Evolutionary conservation across 1,140 invertebrate genomes (phyloP).

Genomic region (Vanessa atalanta): DNA sequence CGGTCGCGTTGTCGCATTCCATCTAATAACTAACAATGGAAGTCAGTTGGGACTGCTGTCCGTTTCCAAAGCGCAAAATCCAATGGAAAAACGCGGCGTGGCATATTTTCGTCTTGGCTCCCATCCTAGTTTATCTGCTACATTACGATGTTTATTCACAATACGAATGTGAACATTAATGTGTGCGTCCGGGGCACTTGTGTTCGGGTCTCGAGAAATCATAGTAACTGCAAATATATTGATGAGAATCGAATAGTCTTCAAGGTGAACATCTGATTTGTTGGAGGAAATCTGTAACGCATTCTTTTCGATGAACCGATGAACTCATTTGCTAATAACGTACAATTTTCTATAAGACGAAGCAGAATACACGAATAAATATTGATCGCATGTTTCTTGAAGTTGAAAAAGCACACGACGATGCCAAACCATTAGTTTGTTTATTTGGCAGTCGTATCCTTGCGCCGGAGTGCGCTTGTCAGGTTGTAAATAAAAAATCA

Average conservation of each 20-base stretch:
- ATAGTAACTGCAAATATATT: constrained; percentile 46
- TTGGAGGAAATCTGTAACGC: constrained; percentile 31
- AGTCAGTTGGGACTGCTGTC: constrained; percentile 61
- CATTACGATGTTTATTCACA: constrained; percentile 81
- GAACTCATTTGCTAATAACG: neutral
- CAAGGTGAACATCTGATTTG: constrained; percentile 31
- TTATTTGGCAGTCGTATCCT: constrained; percentile 42
- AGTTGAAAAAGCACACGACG: constrained; percentile 37
- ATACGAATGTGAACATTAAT: constrained; percentile 78
- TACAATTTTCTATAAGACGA: constrained; percentile 6
- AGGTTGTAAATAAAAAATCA: constrained; percentile 5
- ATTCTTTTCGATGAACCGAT: constrained; percentile 13
- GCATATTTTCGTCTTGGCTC: constrained; percentile 81
- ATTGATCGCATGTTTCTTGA: constrained; percentile 19
- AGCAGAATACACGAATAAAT: constrained; percentile 20
- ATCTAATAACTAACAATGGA: constrained; percentile 63
- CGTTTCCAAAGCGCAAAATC: constrained; percentile 76
- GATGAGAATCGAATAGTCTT: constrained; percentile 38
- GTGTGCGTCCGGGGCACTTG: constrained; percentile 74
- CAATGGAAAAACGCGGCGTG: constrained; percentile 79
- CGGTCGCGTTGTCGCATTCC: constrained; percentile 53
- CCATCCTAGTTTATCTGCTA: constrained; percentile 80
- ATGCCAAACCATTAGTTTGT: constrained; percentile 45
- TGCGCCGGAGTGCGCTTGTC: constrained; percentile 23
- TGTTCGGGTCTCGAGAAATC: constrained; percentile 57